Evolutionary conservation across 2,113 vertebrate genomes (phyloP).

Genomic region (Xyliphius kryptos): DNA sequence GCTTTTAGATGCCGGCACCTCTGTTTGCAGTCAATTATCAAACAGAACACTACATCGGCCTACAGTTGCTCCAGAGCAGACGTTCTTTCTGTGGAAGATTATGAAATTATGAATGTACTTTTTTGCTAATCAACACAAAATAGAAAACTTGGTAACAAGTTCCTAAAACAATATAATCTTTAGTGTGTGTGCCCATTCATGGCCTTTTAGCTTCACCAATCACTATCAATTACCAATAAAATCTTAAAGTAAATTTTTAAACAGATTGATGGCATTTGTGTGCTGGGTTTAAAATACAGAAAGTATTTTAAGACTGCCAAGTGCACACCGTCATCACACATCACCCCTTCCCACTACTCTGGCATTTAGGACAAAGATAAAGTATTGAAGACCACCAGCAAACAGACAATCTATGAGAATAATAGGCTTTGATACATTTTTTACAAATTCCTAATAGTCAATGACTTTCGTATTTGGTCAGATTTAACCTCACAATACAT

Average conservation of each 20-base stretch:
- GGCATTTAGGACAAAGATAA: slow-evolving; percentile 54
- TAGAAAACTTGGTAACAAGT: not conserved
- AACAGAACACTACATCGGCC: slow-evolving; percentile 60
- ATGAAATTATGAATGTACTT: slow-evolving; percentile 43
- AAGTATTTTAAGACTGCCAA: slow-evolving; percentile 29
- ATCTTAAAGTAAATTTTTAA: slow-evolving; percentile 11
- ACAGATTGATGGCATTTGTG: slow-evolving; percentile 19
- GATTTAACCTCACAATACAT: too few relatives aligned
- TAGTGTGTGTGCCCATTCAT: slow-evolving; percentile 1
- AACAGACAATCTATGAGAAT: too few relatives aligned
- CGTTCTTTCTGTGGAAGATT: slow-evolving; percentile 47
- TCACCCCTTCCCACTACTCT: slow-evolving; percentile 39
- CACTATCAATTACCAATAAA: slow-evolving; percentile 15
- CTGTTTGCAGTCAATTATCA: slow-evolving; percentile 71
- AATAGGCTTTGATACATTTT: too few relatives aligned
- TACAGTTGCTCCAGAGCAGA: slow-evolving; percentile 57
- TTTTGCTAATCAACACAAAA: slow-evolving; percentile 35
- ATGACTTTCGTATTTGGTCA: too few relatives aligned
- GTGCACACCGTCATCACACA: slow-evolving; percentile 18
- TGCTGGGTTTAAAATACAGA: not conserved
- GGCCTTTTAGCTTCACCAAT: slow-evolving; percentile 33
- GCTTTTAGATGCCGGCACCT: slow-evolving; percentile 59
- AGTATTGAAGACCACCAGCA: slow-evolving; percentile 4
- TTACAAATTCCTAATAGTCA: too few relatives aligned
- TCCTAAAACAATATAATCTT: not conserved